A percentile compares a stretch with the other conserved stretches of the same genome.
phyloP scores from a whole-genome alignment of 2,797 vertebrate genomes.

The Rhabdomys pumilio region DNA sequence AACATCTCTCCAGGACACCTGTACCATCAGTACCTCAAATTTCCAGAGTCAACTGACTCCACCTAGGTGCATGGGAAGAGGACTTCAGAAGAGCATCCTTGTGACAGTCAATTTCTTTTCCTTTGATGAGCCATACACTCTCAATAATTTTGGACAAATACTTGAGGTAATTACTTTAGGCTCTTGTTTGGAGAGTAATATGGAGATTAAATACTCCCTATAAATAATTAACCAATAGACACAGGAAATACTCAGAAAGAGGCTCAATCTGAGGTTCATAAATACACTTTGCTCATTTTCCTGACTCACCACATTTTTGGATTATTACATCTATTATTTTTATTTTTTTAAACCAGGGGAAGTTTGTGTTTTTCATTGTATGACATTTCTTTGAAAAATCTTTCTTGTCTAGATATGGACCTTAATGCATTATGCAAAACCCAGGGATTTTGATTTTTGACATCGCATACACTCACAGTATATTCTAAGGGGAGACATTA shows the following conservation, averaged over 20 bases:
- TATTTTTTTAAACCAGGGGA: slow-evolving; percentile 79
- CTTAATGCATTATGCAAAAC: slow-evolving; percentile 94
- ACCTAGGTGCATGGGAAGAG: slow-evolving; percentile 2
- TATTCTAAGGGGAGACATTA: slow-evolving; percentile 93
- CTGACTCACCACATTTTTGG: slow-evolving; percentile 84
- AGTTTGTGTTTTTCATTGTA: slow-evolving; percentile 89
- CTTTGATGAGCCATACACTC: slow-evolving; percentile 79
- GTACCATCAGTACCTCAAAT: neutral
- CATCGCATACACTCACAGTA: slow-evolving; percentile 91
- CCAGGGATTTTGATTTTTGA: slow-evolving; percentile 93
- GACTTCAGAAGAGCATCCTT: slow-evolving; percentile 56
- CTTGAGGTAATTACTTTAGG: slow-evolving; percentile 74
- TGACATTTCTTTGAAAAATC: slow-evolving; percentile 92
- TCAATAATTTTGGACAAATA: slow-evolving; percentile 84
- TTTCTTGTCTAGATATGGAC: slow-evolving; percentile 91
- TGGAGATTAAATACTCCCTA: slow-evolving; percentile 76
- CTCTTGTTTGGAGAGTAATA: slow-evolving; percentile 80
- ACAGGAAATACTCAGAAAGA: slow-evolving; percentile 83
- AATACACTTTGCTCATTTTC: slow-evolving; percentile 72
- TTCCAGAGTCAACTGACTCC: rapidly evolving
- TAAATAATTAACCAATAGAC: slow-evolving; percentile 80
- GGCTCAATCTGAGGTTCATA: slow-evolving; percentile 75
- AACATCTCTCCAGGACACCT: neutral
- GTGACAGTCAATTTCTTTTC: slow-evolving; percentile 73
- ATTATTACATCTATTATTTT: slow-evolving; percentile 75